Evolutionary conservation across 2,888 invertebrate species (phyloP), one percentile per base, ranked within the genome.

Genomic region (Gymnoscelis rufifasciata): DNA sequence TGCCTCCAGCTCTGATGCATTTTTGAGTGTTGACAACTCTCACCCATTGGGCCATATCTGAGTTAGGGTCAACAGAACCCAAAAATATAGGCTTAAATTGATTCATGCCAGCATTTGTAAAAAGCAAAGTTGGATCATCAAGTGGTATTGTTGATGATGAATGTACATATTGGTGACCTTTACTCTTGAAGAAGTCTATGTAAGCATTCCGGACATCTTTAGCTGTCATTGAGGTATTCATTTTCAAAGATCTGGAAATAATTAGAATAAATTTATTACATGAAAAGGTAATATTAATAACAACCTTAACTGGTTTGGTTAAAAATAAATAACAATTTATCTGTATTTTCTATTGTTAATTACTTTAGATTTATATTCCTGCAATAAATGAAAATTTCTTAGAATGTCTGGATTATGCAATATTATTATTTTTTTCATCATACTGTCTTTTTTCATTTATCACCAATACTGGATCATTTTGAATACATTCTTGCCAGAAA

Each of bases 31-130:
- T 99, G 1, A 94, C 96, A 23, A 93, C 95, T 59, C 99, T 91
- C 12, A 93, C 90, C 90, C 94, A 94, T 70, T 95, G 95, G 8
- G 97, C 92, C 93, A 98, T 93, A 72, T 98, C 98, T 75, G 97
- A 97, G 73, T 96, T 97, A 1, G 99, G 99, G 83, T 99, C 98
- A 0, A 94, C 97, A 1, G 95, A 94, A 27, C 99, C 99, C 68
- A 99, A 90, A 83, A 99, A 99, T 60, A 99, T 96, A 0, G 99
- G 98, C 78, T 99, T 99, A 77, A 96, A 99, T 91, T 99, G 99
- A 79, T 99, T 99, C 99, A 99, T 99, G 41, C 98, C 99, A 55
- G 99, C 99, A 91, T 99, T 99, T 38, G 99, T 91, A 83, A 99
- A 99, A 0, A 99, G 90, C 47, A 99, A 88, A 0, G 99, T 99